Evolutionary conservation across 2,113 vertebrate species (phyloP).

Genomic region (Pristiophorus japonicus): DNA sequence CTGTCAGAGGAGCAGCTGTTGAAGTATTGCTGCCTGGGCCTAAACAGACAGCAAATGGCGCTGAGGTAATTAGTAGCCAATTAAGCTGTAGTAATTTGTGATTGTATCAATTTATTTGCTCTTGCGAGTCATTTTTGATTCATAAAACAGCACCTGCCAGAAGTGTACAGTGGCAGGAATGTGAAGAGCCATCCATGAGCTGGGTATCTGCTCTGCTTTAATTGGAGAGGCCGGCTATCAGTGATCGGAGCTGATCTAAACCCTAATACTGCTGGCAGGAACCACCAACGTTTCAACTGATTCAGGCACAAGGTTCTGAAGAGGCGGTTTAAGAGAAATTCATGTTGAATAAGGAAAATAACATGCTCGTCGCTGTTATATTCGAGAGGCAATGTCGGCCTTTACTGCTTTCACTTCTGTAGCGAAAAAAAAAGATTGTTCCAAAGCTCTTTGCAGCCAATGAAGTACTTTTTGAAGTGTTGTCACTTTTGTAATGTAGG

Average conservation of each 20-base stretch:
- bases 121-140: not conserved
- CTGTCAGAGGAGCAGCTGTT: not conserved
- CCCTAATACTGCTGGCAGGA: not conserved
- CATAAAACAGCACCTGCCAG: not conserved
- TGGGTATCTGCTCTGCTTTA: not conserved
- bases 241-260: not conserved
- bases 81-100: constrained; percentile 3
- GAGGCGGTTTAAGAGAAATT: not conserved
- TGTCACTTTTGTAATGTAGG: not conserved
- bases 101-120: not conserved
- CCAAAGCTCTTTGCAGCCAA: too few relatives aligned
- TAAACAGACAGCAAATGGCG: not conserved
- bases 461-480: too few relatives aligned
- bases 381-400: not conserved
- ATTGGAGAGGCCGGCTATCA: not conserved
- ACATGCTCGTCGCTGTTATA: not conserved
- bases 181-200: not conserved
- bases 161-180: not conserved
- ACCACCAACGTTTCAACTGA: not conserved
- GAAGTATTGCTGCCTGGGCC: not conserved
- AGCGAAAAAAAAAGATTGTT: not conserved
- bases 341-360: not conserved
- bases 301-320: not conserved
- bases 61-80: not conserved
- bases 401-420: not conserved